Base-by-base conservation (phyloP, 2,797 vertebrate species). In the Neoniphon sammara region DNA sequence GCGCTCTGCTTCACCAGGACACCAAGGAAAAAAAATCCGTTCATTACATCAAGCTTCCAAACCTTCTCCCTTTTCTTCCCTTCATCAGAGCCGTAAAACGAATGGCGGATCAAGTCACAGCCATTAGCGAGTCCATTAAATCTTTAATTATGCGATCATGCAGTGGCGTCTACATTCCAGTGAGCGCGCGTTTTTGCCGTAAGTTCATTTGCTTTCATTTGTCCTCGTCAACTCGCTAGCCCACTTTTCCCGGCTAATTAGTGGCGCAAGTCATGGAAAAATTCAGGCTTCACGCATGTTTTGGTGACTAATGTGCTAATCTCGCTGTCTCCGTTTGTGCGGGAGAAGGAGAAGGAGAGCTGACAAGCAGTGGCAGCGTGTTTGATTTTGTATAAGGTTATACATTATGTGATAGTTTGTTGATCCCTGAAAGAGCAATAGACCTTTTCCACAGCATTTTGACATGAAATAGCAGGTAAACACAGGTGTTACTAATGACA, bases 81-180 rank as follows among this genome's bases (percentile, higher is more conserved):
- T 25, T 52, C 53, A 55, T 56, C 55, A 56, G 39, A 67, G 55
- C 42, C 23, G 27, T 59, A 44, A 79, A 88, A 73, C 7, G n/a
- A 76, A 82, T 75, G 74, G 60, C 25, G 7, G 57, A 78, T 76
- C 78, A 73, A 68, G 54, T 62, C 62, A 39, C 58, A 69, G 77
- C 89, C 83, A 90, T 92, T 90, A 91, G 52, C 21, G 69, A 84
- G 84, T 80, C 90, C 88, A 91, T 94, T 92, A 92, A 84, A 80
- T 83, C 68, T 63, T 77, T 92, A 91, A 93, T 92, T 86, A 90
- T 76, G 77, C 34, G 34, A 78, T 74, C 70, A 75, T 69, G 23
- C 68, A 44, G 71, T 74, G 49, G 54, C 30, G 66, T 80, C 82
- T 65, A 58, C 15, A 53, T 87, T 90, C 67, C 65, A 63, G 17